These are phyloP conservation scores for Spheniscus mendiculus DNA, from an alignment of 2,113 vertebrate species.

Conservation along the genomic window DNA sequence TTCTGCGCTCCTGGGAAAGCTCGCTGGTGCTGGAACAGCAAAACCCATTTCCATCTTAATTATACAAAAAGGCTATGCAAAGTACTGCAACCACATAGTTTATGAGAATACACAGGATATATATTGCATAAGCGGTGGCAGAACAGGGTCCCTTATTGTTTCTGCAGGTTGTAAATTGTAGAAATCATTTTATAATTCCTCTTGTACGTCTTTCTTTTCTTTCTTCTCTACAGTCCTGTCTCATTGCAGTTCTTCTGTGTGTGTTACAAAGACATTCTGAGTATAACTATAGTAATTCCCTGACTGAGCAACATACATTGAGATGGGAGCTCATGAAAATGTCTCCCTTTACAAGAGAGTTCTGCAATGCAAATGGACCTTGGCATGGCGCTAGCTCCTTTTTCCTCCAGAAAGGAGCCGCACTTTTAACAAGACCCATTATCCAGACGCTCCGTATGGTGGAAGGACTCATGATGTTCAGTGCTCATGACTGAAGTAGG, in stretches of 20 bases:
- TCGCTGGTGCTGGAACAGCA: neutral
- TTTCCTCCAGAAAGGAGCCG: neutral
- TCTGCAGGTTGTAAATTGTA: neutral
- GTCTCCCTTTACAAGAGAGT: neutral
- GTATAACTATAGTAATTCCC: neutral
- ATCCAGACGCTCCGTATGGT: neutral
- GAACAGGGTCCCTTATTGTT: neutral
- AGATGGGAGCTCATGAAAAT: neutral
- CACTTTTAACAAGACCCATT: neutral
- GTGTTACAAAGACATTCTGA: neutral
- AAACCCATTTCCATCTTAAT: neutral
- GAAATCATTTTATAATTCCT: neutral
- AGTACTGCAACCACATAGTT: neutral
- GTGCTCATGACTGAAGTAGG: neutral
- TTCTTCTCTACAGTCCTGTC: neutral
- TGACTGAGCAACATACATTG: neutral
- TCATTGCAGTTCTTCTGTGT: neutral
- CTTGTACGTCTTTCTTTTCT: neutral
- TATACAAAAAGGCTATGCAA: neutral
- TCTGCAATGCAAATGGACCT: neutral
- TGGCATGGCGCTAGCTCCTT: neutral
- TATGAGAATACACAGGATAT: neutral
- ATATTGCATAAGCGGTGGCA: neutral
- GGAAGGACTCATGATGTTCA: neutral
- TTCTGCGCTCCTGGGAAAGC: fast-evolving